Conservation (phyloP, 23 tunicate species). For the Styela plicata region DNA sequence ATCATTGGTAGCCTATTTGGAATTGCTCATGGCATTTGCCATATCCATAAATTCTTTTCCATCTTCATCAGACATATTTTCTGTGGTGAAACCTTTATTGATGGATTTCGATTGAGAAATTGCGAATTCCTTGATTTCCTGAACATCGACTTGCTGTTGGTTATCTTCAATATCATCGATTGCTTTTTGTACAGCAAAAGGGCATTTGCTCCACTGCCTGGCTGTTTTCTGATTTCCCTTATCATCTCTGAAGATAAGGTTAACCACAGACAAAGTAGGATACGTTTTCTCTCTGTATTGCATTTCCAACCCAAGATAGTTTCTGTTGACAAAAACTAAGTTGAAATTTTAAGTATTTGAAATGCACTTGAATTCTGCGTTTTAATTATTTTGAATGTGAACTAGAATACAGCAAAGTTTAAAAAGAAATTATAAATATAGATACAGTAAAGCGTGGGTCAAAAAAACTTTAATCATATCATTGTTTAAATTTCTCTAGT, state of each 20-base stretch:
- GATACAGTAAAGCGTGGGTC: no score
- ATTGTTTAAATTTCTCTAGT: no score
- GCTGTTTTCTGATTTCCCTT: neutral
- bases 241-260: neutral
- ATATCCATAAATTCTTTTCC: neutral
- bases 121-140: neutral
- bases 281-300: constrained; percentile 5
- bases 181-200: constrained; percentile 11
- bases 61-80: neutral
- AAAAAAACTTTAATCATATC: no score
- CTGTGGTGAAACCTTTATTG: neutral
- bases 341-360: no score
- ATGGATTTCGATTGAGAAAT: neutral
- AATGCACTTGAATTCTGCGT: no score
- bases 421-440: no score
- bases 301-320: constrained; percentile 14
- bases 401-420: no score
- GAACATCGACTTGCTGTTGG: neutral
- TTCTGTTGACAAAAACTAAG: no score
- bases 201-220: neutral
- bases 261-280: neutral
- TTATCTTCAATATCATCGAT: constrained; percentile 2
- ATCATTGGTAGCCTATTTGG: no score
- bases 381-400: no score
- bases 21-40: no score